phyloP scores from a whole-genome alignment of 2,113 vertebrate genomes.

The Rhinogobius similis region DNA sequence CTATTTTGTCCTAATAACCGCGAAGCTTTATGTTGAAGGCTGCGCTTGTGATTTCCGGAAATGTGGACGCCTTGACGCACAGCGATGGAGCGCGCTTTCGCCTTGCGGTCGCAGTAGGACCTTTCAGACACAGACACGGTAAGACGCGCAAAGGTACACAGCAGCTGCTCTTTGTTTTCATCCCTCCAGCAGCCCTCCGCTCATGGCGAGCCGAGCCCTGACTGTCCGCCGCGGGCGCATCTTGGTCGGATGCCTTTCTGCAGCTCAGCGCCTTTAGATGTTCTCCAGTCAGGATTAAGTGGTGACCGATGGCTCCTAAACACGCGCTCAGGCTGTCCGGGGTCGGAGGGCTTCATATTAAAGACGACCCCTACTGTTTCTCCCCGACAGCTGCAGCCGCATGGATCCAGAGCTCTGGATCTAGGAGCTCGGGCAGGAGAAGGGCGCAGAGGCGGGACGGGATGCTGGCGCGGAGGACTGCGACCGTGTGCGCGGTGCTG shows the following conservation, averaged over 20 bases:
- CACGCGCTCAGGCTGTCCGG: conserved; percentile 61
- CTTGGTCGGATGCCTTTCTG: conserved; percentile 75
- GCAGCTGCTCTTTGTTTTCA: conserved; percentile 3
- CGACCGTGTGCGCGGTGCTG: conserved; percentile 63
- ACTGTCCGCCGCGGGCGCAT: conserved; percentile 56
- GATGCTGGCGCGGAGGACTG: conserved; percentile 62
- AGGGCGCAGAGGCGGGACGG: conserved; percentile 46
- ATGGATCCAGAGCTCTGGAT: conserved; percentile 50
- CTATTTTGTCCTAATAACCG: not conserved
- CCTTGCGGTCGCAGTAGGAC: conserved; percentile 45
- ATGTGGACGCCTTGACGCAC: conserved; percentile 3
- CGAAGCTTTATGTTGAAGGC: conserved; percentile 53
- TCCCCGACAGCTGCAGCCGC: conserved; percentile 26
- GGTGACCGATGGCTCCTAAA: conserved; percentile 77
- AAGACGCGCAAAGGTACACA: conserved; percentile 17
- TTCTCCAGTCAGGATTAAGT: conserved; percentile 61
- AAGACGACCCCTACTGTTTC: conserved; percentile 22
- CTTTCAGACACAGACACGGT: conserved; percentile 7
- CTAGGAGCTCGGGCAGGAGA: conserved; percentile 34
- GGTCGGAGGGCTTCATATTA: conserved; percentile 24
- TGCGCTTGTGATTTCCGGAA: not conserved
- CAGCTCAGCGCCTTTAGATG: conserved; percentile 64
- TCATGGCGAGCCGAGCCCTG: conserved; percentile 64
- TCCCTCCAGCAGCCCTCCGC: conserved; percentile 31
- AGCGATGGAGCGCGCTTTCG: conserved; percentile 40